Evolutionary conservation across 1,140 invertebrate genomes (phyloP).

Genomic region (Listronotus oregonensis): DNA sequence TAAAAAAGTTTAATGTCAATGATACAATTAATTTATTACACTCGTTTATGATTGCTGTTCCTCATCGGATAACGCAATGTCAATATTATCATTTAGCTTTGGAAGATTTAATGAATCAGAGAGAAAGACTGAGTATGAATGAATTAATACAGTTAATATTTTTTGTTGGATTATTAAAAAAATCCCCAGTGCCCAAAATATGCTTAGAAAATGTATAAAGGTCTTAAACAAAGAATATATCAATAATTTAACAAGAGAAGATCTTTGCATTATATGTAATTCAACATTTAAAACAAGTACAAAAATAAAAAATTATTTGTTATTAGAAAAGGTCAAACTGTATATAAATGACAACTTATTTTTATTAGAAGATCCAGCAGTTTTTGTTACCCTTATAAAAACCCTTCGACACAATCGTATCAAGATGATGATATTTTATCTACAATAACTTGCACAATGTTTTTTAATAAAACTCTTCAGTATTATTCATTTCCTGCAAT

Average conservation of each 20-base stretch:
- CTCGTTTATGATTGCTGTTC: slow-evolving; percentile 41
- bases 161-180: slow-evolving; percentile 50
- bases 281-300: slow-evolving; percentile 54
- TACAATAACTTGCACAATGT: slow-evolving; percentile 49
- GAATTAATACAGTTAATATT: slow-evolving; percentile 52
- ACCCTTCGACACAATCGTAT: slow-evolving; percentile 51
- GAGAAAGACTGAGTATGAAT: slow-evolving; percentile 37
- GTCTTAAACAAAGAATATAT: slow-evolving; percentile 37
- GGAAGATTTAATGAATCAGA: slow-evolving; percentile 34
- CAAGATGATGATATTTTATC: slow-evolving; percentile 52
- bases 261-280: slow-evolving; percentile 53
- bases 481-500: slow-evolving; percentile 50
- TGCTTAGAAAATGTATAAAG: slow-evolving; percentile 46
- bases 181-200: slow-evolving; percentile 38
- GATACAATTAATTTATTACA: slow-evolving; percentile 44
- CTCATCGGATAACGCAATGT: slow-evolving; percentile 42
- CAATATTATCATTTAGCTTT: slow-evolving; percentile 45
- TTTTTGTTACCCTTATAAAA: slow-evolving; percentile 53
- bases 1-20: slow-evolving; percentile 33
- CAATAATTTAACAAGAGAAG: slow-evolving; percentile 43
- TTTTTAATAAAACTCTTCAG: slow-evolving; percentile 52
- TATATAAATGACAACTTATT: slow-evolving; percentile 49
- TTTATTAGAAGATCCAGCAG: slow-evolving; percentile 49
- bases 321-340: slow-evolving; percentile 44
- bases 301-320: slow-evolving; percentile 44